Evolutionary conservation across 2,888 invertebrate species (phyloP).

Genomic region (Myopa tessellatipennis): DNA sequence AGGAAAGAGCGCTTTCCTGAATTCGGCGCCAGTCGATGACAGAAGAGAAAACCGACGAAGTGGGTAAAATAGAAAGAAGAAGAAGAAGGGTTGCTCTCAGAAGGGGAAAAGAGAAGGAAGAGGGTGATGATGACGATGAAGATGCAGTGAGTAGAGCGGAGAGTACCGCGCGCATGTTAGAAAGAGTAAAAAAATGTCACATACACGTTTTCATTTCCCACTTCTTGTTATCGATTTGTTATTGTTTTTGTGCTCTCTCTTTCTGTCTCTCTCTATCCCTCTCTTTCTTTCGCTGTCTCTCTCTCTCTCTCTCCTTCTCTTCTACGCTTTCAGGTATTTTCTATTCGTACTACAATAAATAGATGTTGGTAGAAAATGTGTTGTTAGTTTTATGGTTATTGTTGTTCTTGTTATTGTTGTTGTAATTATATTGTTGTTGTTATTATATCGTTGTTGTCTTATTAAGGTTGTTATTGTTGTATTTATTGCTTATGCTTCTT

Average conservation of each 20-base stretch:
- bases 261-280: conserved; percentile 20
- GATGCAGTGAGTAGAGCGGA: too few species aligned
- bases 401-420: neutral
- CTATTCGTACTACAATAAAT: too few species aligned
- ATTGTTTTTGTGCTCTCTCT: conserved; percentile 32
- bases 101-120: too few species aligned
- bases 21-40: neutral
- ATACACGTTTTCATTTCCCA: neutral
- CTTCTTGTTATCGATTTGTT: conserved; percentile 46
- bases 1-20: neutral
- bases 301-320: conserved; percentile 14
- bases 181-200: neutral
- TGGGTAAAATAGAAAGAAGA: too few species aligned
- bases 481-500: conserved; percentile 9
- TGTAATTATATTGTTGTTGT: too few species aligned
- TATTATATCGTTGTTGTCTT: too few species aligned
- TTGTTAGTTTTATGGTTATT: conserved; percentile 1
- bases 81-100: too few species aligned
- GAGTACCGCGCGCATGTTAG: neutral
- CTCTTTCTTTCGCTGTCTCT: conserved; percentile 13
- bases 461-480: too few species aligned
- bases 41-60: neutral
- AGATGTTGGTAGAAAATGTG: too few species aligned
- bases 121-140: too few species aligned
- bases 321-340: conserved; percentile 8